These are phyloP conservation scores for Trachymyrmex septentrionalis DNA, from an alignment of 1,140 invertebrate genomes.

Conservation along the genomic window DNA sequence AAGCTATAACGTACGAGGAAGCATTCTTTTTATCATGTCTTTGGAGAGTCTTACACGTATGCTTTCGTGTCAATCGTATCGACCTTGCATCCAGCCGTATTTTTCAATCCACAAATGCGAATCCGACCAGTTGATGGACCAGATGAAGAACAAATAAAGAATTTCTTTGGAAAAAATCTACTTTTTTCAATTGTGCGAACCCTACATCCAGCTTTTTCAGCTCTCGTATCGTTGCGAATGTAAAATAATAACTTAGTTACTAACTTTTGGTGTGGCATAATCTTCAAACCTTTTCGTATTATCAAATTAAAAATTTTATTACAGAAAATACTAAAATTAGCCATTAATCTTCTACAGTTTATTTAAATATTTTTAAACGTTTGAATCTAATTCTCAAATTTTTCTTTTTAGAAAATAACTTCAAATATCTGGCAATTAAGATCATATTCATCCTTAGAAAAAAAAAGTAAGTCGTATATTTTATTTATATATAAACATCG, in stretches of 20 bases:
- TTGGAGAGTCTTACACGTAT: not conserved
- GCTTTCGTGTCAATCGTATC: conserved; percentile 14
- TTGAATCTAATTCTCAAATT: not conserved
- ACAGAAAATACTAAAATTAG: not conserved
- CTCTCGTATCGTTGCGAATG: not conserved
- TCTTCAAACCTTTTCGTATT: not conserved
- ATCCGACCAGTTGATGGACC: conserved; percentile 53
- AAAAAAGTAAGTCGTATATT: not conserved
- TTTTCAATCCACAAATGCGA: conserved; percentile 1
- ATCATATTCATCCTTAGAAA: not conserved
- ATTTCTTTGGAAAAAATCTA: conserved; percentile 44
- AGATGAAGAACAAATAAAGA: conserved; percentile 70
- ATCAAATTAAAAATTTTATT: not conserved
- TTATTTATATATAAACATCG: not conserved
- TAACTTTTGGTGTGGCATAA: conserved; percentile 20
- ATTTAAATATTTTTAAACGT: not conserved
- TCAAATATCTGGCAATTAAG: no score
- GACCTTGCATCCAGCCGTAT: conserved; percentile 8
- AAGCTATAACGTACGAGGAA: not conserved
- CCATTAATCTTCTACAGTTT: not conserved
- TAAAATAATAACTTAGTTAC: conserved; percentile 2
- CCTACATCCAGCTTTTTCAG: conserved; percentile 52
- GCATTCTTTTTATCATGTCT: not conserved
- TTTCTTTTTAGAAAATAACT: not conserved
- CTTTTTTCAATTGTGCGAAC: conserved; percentile 39